Evolutionary conservation across 92 coral and sea anemone genomes (phyloP), one percentile per base, ranked within the genome.

Genomic region (Virgularia gustaviana): DNA sequence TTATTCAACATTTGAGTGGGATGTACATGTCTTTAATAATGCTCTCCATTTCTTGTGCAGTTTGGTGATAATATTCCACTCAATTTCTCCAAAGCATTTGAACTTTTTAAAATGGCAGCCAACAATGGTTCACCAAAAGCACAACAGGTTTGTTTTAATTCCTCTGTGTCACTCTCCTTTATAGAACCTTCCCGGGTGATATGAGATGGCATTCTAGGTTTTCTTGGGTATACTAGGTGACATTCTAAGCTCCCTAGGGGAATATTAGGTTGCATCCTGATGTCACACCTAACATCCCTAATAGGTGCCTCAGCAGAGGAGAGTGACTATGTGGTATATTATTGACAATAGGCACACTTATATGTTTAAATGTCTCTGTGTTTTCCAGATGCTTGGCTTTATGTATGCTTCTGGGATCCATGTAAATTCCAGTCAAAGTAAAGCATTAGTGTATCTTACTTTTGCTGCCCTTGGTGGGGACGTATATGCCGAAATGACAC

Each of bases 401-500:
- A 79, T 92, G 84, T 90, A 92, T 71, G 92, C 96, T 15, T 83
- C 96, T 64, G 98, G 98, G 32, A 86, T 92, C 45, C 71, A 82
- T 44, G 96, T 92, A 0, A 92, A 92, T 75, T 92, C 98, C 6
- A 89, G 94, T 65, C 98, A 92, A 47, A 87, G 92, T 34, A 92
- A 87, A 73, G 98, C 98, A 15, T 74, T 92, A 63, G 98, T 92
- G 34, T 92, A 92, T 62, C 88, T 89, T 57, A 92, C 83, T 66
- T 92, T 92, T 80, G 86, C 90, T 24, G 96, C 88, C 16, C 57
- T 92, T 47, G 98, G 98, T 49, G 94, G 98, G 6, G 92, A 92
- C 34, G 61, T 85, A 23, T 89, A 84, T 58, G 96, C 96, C n/a
- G 92, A 89, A 70, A 92, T 89, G 98, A 87, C 90, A 13, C 55